These are phyloP conservation scores for Triplophysa tibetana DNA, from an alignment of 2,113 vertebrate species.

Conservation along the genomic window DNA sequence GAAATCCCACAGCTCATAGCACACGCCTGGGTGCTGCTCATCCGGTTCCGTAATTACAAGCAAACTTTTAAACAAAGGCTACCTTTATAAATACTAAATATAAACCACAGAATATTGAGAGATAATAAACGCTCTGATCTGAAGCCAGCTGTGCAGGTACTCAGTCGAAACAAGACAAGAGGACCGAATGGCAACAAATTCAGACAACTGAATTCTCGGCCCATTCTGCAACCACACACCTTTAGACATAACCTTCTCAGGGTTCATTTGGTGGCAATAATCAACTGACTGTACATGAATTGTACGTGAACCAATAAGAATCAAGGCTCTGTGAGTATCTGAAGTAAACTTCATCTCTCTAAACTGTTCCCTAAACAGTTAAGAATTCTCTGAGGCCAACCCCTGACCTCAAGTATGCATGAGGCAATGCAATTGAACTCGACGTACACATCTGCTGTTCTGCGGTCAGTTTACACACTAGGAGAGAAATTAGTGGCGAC, in stretches of 20 bases:
- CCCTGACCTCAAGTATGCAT: slow-evolving; percentile 36
- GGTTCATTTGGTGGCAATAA: not conserved
- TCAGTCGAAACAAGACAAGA: slow-evolving; percentile 4
- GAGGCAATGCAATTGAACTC: slow-evolving; percentile 10
- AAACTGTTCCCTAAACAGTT: not conserved
- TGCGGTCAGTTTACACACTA: slow-evolving; percentile 17
- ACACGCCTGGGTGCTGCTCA: slow-evolving; percentile 51
- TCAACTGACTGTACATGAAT: not conserved
- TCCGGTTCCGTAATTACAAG: slow-evolving; percentile 44
- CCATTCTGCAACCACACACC: not conserved
- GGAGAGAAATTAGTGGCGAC: slow-evolving; percentile 44
- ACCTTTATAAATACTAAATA: slow-evolving; percentile 7
- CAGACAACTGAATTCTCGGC: not conserved
- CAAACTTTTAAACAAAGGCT: slow-evolving; percentile 17
- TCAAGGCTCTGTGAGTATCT: not conserved
- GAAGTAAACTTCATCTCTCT: not conserved
- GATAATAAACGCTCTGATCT: slow-evolving; percentile 46
- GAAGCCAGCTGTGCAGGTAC: slow-evolving; percentile 40
- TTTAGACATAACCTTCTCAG: not conserved
- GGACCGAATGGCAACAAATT: slow-evolving; percentile 41
- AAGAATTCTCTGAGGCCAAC: not conserved
- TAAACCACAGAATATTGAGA: slow-evolving; percentile 23
- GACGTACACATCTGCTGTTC: slow-evolving; percentile 15
- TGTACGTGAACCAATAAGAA: not conserved
- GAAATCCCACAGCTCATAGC: slow-evolving; percentile 58